phyloP scores from a whole-genome alignment of 37 sponge, comb jelly and placozoan genomes.

The Axinella damicornis region DNA sequence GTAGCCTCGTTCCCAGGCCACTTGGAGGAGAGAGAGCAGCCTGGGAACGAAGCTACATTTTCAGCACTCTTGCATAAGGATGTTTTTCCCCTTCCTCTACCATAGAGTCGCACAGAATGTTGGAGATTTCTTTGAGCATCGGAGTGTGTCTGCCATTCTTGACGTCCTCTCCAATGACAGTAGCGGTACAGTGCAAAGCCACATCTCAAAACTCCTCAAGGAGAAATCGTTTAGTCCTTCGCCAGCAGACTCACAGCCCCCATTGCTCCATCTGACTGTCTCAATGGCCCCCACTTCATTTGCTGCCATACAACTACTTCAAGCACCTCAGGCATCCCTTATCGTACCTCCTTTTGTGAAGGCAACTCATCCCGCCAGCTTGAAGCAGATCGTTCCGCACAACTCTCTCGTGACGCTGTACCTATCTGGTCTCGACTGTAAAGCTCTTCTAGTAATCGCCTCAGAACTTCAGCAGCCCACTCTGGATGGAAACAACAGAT shows the following conservation, averaged over 20 bases:
- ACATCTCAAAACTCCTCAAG: background rate
- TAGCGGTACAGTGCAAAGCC: background rate
- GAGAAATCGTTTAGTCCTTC: background rate
- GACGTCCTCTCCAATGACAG: background rate
- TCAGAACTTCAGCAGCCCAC: background rate
- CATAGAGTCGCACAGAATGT: background rate
- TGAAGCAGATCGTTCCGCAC: slow-evolving; percentile 13
- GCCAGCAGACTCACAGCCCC: background rate
- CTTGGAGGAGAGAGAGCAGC: too few species aligned
- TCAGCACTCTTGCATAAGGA: too few species aligned
- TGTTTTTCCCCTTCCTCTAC: background rate
- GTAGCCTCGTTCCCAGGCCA: too few species aligned
- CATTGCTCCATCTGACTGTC: slow-evolving; percentile 39
- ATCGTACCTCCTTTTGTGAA: background rate
- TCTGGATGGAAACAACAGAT: too few species aligned
- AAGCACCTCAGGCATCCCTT: background rate
- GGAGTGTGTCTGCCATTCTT: slow-evolving; percentile 22
- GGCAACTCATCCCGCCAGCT: background rate
- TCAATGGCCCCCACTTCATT: slow-evolving; percentile 25
- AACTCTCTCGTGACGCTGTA: slow-evolving; percentile 28
- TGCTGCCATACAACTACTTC: slow-evolving; percentile 39
- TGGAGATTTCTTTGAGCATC: slow-evolving; percentile 23
- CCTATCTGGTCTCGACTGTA: background rate
- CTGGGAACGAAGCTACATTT: too few species aligned
- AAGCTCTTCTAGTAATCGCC: slow-evolving; percentile 12